Conservation (phyloP, 2,797 vertebrate species). For the Martes flavigula region DNA sequence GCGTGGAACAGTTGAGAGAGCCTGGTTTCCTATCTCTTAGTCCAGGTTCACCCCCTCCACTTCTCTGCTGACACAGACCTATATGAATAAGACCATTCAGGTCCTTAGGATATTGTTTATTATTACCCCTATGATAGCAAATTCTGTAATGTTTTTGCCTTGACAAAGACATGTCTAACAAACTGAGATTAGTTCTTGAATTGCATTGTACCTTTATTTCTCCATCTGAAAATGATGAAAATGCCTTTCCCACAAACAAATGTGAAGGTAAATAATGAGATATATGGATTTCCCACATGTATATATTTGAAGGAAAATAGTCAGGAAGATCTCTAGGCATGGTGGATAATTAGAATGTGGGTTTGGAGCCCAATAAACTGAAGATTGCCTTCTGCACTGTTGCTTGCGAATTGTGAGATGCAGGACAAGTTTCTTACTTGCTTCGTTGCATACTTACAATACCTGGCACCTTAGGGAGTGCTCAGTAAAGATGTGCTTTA, state of each 20-base stretch:
- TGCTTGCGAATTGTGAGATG: neutral
- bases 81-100: neutral
- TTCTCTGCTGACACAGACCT: neutral
- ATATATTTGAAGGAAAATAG: neutral
- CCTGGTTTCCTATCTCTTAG: neutral
- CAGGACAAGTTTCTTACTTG: neutral
- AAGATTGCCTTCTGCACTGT: neutral
- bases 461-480: fast-evolving
- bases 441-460: neutral
- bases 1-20: neutral
- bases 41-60: neutral
- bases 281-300: neutral
- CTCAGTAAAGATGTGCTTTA: neutral
- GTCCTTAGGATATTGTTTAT: neutral
- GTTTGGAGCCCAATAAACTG: neutral
- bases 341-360: neutral
- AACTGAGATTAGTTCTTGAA: neutral
- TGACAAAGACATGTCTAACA: neutral
- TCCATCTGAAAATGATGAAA: neutral
- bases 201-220: neutral
- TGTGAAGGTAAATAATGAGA: neutral
- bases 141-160: neutral
- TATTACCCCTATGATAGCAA: neutral
- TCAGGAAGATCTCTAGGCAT: neutral
- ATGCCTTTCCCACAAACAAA: neutral